These are phyloP conservation scores for Cephalotes varians DNA, from an alignment of 2,888 invertebrate species.

Conservation along the genomic window DNA sequence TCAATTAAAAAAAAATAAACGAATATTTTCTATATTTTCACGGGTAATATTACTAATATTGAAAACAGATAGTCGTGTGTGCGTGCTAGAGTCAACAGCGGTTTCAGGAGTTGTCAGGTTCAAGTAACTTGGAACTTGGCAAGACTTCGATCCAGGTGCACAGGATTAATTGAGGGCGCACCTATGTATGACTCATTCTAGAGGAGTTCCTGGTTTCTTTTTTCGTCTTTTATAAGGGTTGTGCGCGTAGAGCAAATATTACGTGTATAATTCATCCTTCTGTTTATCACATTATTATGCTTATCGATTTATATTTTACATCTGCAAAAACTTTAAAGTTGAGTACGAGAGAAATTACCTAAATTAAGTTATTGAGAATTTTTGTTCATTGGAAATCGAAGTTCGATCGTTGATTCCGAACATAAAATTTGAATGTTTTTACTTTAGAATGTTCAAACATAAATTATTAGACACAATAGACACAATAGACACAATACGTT, in stretches of 20 bases:
- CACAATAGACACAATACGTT: no score
- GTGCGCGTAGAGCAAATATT: background rate
- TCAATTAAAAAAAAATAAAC: background rate
- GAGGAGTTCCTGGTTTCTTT: constrained; percentile 37
- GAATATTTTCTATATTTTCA: background rate
- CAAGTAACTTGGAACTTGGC: constrained; percentile 31
- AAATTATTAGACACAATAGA: background rate
- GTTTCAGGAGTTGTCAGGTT: constrained; percentile 52
- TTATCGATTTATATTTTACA: background rate
- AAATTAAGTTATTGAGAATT: background rate
- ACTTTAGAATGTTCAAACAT: background rate
- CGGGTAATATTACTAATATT: background rate
- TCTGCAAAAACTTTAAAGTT: background rate
- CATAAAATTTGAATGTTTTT: background rate
- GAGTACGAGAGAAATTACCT: no score
- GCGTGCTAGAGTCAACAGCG: constrained; percentile 6
- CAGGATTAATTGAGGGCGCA: constrained; percentile 70
- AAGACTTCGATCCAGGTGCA: constrained; percentile 67
- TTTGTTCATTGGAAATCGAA: background rate
- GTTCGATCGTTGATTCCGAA: background rate
- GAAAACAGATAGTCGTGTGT: background rate
- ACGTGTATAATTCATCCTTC: background rate
- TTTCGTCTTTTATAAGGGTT: constrained; percentile 9
- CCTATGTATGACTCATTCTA: constrained; percentile 72
- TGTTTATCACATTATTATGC: background rate